Evolutionary conservation across 2,888 invertebrate genomes (phyloP), one percentile per base, ranked within the genome.

Genomic region (Tyria jacobaeae): DNA sequence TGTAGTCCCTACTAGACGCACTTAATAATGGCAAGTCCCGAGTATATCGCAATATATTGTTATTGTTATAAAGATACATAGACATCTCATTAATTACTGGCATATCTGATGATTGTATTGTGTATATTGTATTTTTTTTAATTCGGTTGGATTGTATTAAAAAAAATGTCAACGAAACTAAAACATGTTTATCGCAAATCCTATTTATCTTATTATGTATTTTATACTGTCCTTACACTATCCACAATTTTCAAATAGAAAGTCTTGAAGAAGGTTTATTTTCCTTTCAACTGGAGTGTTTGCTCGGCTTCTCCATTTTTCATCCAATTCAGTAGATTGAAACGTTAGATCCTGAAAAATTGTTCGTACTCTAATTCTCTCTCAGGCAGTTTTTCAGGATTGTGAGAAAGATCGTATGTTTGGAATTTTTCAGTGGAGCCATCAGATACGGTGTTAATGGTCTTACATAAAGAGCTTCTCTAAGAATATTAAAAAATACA

Each of bases 261-360:
- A 70, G 66, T 67, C 61, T 25, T 21, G 21, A 44, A 44, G 44
- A 21, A 44, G 44, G 12, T 44, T 44, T 44, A 44, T 21, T 21
- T 44, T 52, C 47, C 35, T 25, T 63, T 37, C 53, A 37, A 64
- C 48, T 24, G 17, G 34, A 53, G 58, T 70, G 66, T 66, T 72
- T 60, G 39, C 60, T 17, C 51, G 65, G 58, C 47, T 53, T 47
- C 17, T 6, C 64, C 12, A 69, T 71, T 74, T 73, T 66, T 66
- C 57, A 57, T 62, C 55, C 64, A 71, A 71, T 69, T 59, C 31
- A 35, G 31, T 54, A 69, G 52, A 76, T 75, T 71, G 68, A 66
- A 71, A 66, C 65, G 59, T 37, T 57, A 57, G 34, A n/a, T 47
- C 39, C 41, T 71, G 67, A 76, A 71, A 73, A 69, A 75, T 75